A percentile compares a stretch with the other conserved stretches of the same genome.
These are phyloP conservation scores for Psettodes erumei DNA, from an alignment of 2,113 vertebrate genomes.

Conservation along the genomic window DNA sequence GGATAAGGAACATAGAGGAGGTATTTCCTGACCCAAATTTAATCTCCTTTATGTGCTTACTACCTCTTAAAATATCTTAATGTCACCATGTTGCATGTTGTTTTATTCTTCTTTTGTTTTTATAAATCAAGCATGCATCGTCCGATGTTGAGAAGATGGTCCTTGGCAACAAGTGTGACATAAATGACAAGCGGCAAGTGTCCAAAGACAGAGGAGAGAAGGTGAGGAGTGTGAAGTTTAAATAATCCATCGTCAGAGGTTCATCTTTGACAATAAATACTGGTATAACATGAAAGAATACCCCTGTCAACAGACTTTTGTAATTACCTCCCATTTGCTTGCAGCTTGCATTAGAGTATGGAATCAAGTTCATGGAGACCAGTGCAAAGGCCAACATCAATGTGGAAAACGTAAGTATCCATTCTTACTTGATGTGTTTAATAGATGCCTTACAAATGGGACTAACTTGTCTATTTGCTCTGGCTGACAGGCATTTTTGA, in stretches of 20 bases:
- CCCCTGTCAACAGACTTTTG: not conserved
- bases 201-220: conserved; percentile 95
- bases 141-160: conserved; percentile 99
- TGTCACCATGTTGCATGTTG: not conserved
- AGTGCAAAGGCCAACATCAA: conserved; percentile 99
- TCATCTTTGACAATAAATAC: not conserved
- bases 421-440: not conserved
- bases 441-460: not conserved
- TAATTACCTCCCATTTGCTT: not conserved
- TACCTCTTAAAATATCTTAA: not conserved
- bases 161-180: conserved; percentile 97
- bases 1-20: conserved; percentile 98
- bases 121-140: conserved; percentile 93
- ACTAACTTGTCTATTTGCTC: not conserved
- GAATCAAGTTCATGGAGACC: conserved; percentile 99
- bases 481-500: conserved; percentile 90
- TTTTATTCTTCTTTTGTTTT: not conserved
- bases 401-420: conserved; percentile 92
- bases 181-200: conserved; percentile 97
- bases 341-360: conserved; percentile 93
- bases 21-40: conserved; percentile 69
- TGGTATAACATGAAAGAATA: not conserved
- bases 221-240: conserved; percentile 76
- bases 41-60: not conserved
- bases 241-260: not conserved